These are phyloP conservation scores for Hydrolagus colliei DNA, from an alignment of 2,797 vertebrate species.

Conservation along the genomic window DNA sequence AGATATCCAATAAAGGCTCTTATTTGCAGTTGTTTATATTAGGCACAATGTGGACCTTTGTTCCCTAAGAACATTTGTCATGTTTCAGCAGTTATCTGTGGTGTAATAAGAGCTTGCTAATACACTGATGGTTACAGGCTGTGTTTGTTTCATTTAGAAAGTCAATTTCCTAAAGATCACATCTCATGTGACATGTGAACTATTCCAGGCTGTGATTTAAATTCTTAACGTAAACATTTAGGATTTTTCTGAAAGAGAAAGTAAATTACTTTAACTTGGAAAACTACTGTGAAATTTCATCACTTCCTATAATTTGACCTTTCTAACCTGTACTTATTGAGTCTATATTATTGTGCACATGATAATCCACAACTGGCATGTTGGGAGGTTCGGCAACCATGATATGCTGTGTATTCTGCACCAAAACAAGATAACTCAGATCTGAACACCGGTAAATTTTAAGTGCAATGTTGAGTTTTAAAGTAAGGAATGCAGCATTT, in stretches of 20 bases:
- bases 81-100: neutral
- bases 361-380: neutral
- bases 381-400: neutral
- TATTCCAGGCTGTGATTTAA: conserved; percentile 14
- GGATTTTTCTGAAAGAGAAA: neutral
- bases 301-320: neutral
- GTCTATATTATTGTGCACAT: too few species aligned
- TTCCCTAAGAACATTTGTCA: neutral
- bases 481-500: too few species aligned
- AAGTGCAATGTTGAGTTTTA: too few species aligned
- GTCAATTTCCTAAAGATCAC: neutral
- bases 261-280: neutral
- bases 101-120: neutral
- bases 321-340: neutral
- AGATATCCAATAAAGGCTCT: neutral
- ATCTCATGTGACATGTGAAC: neutral
- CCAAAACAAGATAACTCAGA: neutral
- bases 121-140: neutral
- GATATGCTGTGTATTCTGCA: neutral
- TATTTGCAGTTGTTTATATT: neutral
- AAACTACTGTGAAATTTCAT: neutral
- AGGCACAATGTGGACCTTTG: neutral
- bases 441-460: neutral
- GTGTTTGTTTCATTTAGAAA: conserved; percentile 10
- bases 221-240: neutral